Conservation (phyloP, 2,113 vertebrate species). For the Paradoxurus hermaphroditus region DNA sequence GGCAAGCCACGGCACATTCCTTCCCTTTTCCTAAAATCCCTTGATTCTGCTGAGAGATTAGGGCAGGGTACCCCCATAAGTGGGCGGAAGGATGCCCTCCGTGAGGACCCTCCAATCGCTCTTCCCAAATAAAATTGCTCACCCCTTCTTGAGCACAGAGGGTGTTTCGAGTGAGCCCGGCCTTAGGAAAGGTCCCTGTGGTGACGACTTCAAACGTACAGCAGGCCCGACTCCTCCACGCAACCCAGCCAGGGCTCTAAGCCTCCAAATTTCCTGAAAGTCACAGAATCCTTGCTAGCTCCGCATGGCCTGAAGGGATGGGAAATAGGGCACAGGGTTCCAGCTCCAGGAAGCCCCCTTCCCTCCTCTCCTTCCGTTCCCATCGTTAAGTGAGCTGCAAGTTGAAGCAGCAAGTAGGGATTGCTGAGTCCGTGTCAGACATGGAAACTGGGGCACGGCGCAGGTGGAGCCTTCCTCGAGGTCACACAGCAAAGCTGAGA, state of each 20-base stretch:
- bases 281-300: neutral
- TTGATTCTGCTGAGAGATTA: neutral
- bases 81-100: neutral
- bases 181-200: neutral
- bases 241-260: neutral
- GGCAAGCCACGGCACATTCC: conserved; percentile 70
- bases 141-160: neutral
- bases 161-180: conserved; percentile 24
- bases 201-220: neutral
- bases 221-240: neutral
- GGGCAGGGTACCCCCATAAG: neutral
- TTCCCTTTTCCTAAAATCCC: conserved; percentile 63
- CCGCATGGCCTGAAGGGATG: neutral
- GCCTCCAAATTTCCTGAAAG: conserved; percentile 25
- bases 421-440: neutral
- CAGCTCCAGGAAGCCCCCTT: neutral
- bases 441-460: neutral
- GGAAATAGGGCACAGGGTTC: neutral
- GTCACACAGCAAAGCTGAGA: neutral
- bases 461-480: neutral
- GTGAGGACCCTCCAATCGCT: neutral
- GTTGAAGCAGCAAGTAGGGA: neutral
- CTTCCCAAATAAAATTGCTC: conserved; percentile 34
- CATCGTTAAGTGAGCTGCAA: neutral
- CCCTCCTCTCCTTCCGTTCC: neutral